phyloP scores from a whole-genome alignment of 2,113 vertebrate genomes.

The Pristiophorus japonicus region DNA sequence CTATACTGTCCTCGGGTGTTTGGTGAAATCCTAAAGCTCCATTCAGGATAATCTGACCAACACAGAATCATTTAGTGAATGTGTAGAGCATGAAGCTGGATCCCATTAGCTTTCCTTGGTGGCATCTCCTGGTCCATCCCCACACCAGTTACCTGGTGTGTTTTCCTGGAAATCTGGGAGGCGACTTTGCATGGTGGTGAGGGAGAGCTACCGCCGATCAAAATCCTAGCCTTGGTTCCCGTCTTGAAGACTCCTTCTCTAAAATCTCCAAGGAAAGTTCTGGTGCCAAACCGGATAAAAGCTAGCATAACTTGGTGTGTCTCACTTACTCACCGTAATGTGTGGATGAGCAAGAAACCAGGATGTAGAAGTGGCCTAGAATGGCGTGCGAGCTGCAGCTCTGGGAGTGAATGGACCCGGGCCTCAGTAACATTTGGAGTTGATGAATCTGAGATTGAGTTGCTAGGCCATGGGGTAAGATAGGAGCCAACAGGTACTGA shows the following conservation, averaged over 20 bases:
- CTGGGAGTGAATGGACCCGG: not conserved
- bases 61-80: not conserved
- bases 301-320: not conserved
- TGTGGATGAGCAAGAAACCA: not conserved
- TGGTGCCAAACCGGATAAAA: not conserved
- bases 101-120: not conserved
- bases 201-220: not conserved
- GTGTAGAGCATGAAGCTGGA: not conserved
- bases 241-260: not conserved
- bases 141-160: not conserved
- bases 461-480: not conserved
- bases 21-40: not conserved
- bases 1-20: not conserved
- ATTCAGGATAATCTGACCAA: not conserved
- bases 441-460: not conserved
- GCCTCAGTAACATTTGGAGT: not conserved
- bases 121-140: not conserved
- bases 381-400: not conserved
- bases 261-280: not conserved
- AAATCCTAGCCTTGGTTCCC: not conserved
- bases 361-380: not conserved
- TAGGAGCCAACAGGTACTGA: not conserved
- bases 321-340: not conserved
- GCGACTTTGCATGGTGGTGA: not conserved
- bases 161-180: not conserved